Evolutionary conservation across 2,888 invertebrate genomes (phyloP), one percentile per base, ranked within the genome.

Genomic region (Tryphoninae sp.): DNA sequence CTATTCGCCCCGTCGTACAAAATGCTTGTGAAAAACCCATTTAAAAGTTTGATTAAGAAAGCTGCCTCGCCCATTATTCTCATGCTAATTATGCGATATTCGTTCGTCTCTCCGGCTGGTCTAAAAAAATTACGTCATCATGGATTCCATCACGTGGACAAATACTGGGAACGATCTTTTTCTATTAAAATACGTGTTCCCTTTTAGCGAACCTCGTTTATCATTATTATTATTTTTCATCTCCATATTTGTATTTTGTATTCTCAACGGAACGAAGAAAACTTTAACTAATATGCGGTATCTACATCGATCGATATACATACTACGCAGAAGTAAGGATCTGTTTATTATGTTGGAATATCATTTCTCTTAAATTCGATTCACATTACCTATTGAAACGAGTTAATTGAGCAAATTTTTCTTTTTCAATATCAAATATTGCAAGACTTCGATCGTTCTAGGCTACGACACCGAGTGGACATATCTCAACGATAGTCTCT

Each of bases 21-120:
- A 72, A 74, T 75, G 80, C 78, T 81, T 71, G 81, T 83, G 85
- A 89, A 90, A 90, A 90, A 90, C 88, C 88, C 89, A 91, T 92
- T 91, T 91, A 90, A 92, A 92, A 92, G 91, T 92, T 92, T 91
- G 91, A 91, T 92, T 92, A 91, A 91, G 90, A 90, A 89, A 89
- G 85, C 88, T 82, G 81, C 75, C 84, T 73, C 74, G 83, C 74
- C 85, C 82, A 91, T 91, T 90, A 91, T 92, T 91, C 91, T 91
- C 89, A 92, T 92, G 92, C 89, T 91, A 92, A 92, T 92, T 92
- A 89, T 88, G 87, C 87, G 86, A 75, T 82, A 69, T 84, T 84
- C 85, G 83, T 86, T 84, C 84, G 81, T 85, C 81, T 84, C 81
- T 83, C 19, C 19, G 83, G 85, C 83, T 80, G 82, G 85, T 80